These are phyloP conservation scores for Hexactinellida sp. DNA, from an alignment of 37 sponge, comb jelly and placozoan genomes.

Conservation along the genomic window DNA sequence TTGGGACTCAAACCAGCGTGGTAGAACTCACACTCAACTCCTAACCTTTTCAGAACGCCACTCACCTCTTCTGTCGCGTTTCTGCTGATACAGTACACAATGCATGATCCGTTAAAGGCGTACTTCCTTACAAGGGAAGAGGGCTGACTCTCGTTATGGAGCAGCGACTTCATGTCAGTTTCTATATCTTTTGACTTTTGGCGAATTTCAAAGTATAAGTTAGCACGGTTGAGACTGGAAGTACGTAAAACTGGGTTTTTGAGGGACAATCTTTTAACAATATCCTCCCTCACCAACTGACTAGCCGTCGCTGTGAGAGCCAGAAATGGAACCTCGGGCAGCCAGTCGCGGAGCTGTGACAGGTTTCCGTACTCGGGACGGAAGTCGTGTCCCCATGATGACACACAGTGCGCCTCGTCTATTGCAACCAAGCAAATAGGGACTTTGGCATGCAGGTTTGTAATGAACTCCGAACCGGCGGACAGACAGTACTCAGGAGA, in stretches of 20 bases:
- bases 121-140: not conserved
- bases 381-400: conserved; percentile 55
- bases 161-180: not conserved
- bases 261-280: not conserved
- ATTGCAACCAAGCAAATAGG: conserved; percentile 13
- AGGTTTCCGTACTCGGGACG: conserved; percentile 34
- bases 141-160: not conserved
- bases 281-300: conserved; percentile 28
- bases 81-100: not conserved
- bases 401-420: conserved; percentile 50
- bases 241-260: not conserved
- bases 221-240: not conserved
- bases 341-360: conserved; percentile 18
- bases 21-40: not conserved
- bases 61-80: conserved; percentile 14
- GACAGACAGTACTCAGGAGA: not conserved
- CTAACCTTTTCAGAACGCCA: not conserved
- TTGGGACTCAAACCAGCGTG: not conserved
- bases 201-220: not conserved
- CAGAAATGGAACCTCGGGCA: conserved; percentile 29
- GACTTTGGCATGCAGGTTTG: not conserved
- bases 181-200: not conserved
- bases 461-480: not conserved
- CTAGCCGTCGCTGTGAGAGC: conserved; percentile 50
- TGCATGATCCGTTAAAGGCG: not conserved